Conservation (phyloP, 1,140 invertebrate species). For the Protaetia brevitarsis region DNA sequence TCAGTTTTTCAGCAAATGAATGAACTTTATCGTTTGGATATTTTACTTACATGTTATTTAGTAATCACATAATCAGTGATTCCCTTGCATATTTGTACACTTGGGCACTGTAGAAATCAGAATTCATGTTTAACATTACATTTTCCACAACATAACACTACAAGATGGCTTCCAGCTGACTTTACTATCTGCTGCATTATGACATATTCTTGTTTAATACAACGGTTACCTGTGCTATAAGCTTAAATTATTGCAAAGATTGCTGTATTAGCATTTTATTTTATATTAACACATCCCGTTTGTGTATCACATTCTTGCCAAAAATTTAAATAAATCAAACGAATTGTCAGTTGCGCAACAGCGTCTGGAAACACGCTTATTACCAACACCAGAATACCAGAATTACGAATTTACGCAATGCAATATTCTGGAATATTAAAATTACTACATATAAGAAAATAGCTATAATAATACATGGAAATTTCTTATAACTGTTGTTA, state of each 20-base stretch:
- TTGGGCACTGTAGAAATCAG: slow-evolving; percentile 35
- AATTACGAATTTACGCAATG: background rate
- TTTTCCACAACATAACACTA: slow-evolving; percentile 33
- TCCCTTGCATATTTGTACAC: background rate
- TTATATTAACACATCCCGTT: slow-evolving; percentile 10
- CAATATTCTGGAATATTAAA: background rate
- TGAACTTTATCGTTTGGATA: background rate
- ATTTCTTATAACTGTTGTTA: no score
- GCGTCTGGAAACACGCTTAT: slow-evolving; percentile 28
- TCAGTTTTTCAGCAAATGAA: background rate
- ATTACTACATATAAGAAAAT: background rate
- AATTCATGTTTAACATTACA: slow-evolving; percentile 43
- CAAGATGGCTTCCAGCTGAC: slow-evolving; percentile 46
- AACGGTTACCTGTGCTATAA: background rate
- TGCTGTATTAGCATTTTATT: background rate
- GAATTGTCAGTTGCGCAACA: slow-evolving; percentile 39
- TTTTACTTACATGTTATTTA: slow-evolving; percentile 22
- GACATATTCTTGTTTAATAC: background rate
- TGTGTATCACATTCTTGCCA: slow-evolving; percentile 23
- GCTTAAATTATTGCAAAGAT: slow-evolving; percentile 25
- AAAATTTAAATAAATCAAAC: slow-evolving; percentile 21
- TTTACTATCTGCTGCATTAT: slow-evolving; percentile 26
- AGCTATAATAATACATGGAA: background rate
- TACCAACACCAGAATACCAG: slow-evolving; percentile 23
- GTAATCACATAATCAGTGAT: slow-evolving; percentile 26